Conservation (phyloP, 1,140 invertebrate genomes). For the Dermatophagoides farinae region DNA sequence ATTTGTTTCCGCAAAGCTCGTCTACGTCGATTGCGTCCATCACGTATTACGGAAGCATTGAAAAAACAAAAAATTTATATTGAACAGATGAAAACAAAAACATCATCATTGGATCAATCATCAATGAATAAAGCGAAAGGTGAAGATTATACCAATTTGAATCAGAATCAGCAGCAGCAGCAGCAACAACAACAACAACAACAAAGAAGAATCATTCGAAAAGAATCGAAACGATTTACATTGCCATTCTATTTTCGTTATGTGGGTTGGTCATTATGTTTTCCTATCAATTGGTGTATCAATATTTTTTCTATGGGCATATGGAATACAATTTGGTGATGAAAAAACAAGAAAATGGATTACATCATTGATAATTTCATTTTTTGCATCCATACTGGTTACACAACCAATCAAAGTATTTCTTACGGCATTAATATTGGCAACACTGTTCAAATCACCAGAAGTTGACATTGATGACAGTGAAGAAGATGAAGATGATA, state of each 20-base stretch:
- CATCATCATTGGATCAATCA: neutral
- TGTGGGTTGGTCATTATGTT: conserved; percentile 31
- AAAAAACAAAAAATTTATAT: conserved; percentile 19
- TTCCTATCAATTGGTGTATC: conserved; percentile 27
- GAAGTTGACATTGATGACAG: conserved; percentile 29
- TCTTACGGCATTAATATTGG: conserved; percentile 31
- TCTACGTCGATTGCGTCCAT: conserved; percentile 25
- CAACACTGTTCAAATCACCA: conserved; percentile 30
- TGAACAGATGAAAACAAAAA: neutral
- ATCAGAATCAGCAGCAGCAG: conserved; percentile 11
- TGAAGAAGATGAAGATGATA: conserved; percentile 31
- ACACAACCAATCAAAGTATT: conserved; percentile 37
- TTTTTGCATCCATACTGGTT: conserved; percentile 33
- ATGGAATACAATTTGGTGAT: conserved; percentile 35
- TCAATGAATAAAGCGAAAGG: neutral
- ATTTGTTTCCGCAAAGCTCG: conserved; percentile 29
- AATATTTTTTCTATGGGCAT: conserved; percentile 32
- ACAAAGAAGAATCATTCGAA: neutral
- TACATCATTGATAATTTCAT: conserved; percentile 33
- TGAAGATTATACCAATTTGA: neutral
- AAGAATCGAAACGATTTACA: conserved; percentile 20
- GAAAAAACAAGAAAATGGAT: conserved; percentile 36
- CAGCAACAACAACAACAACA: conserved; percentile 4
- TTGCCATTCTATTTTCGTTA: conserved; percentile 32
- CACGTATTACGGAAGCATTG: conserved; percentile 24